phyloP scores from a whole-genome alignment of 2,888 invertebrate species.

The Andrena trimmerana region DNA sequence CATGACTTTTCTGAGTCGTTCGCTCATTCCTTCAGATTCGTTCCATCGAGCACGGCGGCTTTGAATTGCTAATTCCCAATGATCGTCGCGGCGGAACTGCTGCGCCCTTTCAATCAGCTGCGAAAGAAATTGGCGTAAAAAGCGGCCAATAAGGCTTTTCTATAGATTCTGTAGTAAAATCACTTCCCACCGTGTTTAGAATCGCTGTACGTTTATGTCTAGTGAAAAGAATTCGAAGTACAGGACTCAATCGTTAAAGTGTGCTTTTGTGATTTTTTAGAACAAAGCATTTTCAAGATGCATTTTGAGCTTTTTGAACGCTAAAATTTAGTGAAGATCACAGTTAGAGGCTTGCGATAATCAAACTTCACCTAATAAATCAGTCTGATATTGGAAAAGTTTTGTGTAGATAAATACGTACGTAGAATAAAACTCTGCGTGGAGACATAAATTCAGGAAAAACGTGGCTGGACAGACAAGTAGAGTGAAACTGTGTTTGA shows the following conservation, averaged over 20 bases:
- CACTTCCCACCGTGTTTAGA: no score
- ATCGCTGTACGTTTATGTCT: no score
- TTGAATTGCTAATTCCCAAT: conserved; percentile 20
- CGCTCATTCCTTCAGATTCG: background rate
- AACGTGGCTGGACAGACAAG: background rate
- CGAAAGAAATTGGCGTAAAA: background rate
- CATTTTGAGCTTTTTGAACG: no score
- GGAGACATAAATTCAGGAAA: background rate
- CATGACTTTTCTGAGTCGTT: background rate
- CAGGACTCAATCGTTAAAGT: no score
- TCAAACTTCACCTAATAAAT: background rate
- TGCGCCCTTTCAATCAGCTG: background rate
- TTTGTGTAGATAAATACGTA: background rate
- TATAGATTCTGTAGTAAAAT: no score
- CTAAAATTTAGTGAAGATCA: background rate
- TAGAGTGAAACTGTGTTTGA: background rate
- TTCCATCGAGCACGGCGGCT: background rate
- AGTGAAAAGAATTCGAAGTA: no score
- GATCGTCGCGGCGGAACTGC: background rate
- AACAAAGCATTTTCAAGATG: no score
- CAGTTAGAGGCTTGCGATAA: background rate
- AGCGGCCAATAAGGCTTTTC: no score
- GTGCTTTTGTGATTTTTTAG: no score
- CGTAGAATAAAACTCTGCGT: conserved; percentile 16
- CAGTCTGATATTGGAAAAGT: background rate